phyloP scores from a whole-genome alignment of 2,113 vertebrate genomes.

The Entomyzon cyanotis region DNA sequence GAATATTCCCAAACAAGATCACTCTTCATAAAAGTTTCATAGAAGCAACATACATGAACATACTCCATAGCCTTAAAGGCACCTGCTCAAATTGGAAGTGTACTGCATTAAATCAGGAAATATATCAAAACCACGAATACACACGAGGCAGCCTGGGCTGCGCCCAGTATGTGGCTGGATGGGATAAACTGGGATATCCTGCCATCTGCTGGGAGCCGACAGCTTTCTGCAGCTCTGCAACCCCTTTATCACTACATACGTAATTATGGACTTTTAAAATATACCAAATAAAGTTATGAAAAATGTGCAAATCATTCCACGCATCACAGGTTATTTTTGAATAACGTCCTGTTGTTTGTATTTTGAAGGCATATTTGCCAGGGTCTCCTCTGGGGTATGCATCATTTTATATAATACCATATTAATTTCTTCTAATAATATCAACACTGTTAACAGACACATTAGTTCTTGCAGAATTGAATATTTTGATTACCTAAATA shows the following conservation, averaged over 20 bases:
- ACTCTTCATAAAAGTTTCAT: neutral
- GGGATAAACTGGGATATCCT: conserved; percentile 41
- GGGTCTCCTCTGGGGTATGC: neutral
- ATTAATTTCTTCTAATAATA: neutral
- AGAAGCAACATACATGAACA: neutral
- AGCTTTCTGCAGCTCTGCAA: neutral
- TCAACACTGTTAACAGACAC: neutral
- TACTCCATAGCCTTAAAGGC: neutral
- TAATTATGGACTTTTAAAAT: fast-evolving
- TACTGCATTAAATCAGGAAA: neutral
- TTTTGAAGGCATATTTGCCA: neutral
- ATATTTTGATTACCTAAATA: neutral
- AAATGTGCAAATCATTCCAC: fast-evolving
- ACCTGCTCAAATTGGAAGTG: neutral
- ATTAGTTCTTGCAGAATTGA: neutral
- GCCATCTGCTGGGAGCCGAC: conserved; percentile 74
- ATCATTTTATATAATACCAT: neutral
- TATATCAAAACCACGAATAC: neutral
- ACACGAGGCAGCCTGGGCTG: neutral
- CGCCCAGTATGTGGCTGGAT: neutral
- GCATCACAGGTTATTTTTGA: neutral
- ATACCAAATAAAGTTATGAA: neutral
- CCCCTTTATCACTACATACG: fast-evolving
- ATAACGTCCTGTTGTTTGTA: neutral
- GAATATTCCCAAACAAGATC: neutral